Base-by-base conservation (phyloP, 2,113 vertebrate species). In the Morone saxatilis region DNA sequence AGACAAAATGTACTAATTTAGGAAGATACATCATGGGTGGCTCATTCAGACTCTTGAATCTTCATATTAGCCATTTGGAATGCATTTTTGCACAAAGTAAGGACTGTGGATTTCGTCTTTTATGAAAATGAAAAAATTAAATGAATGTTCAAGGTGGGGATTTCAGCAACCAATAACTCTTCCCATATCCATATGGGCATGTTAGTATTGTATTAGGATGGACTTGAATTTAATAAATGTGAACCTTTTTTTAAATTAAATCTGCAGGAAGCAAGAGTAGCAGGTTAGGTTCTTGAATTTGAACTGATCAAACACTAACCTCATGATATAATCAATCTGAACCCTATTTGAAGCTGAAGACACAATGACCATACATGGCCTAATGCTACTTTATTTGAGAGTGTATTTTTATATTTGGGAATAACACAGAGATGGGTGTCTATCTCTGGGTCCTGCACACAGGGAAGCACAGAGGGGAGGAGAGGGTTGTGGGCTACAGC, bases 401-500 rank as follows among this genome's bases (percentile, higher is more conserved):
- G 48, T 47, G 57, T 25, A 16, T 85, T 85, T 87, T 76, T 62
- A 80, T 66, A 75, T 67, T 41, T 70, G 51, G 54, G 67, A 79
- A 76, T 43, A 67, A 84, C 71, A 81, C 38, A 25, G 63, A 65
- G 40, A 57, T 73, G 67, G 81, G 61, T 36, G 71, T 61, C 81
- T 84, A 66, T 80, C 38, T 19, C 81, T 80, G 56, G 40, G 57
- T 66, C 66, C 47, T 56, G n/a, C 81, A 45, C 65, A 81, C 66
- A 73, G 77, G 31, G 60, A 51, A 25, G 79, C 47, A 40, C 67
- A 81, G 63, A 10, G 75, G 75, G 61, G 54, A 65, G 45, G 50
- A 60, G 74, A 78, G 79, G 71, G 88, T 84, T 93, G 71, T 89
- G 85, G 76, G 84, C 74, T 82, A 61, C 91, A 92, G 93, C 90